A percentile compares a stretch with the other conserved stretches of the same genome.
phyloP scores from a whole-genome alignment of 1,140 invertebrate species.

The Cotesia chilonis region DNA sequence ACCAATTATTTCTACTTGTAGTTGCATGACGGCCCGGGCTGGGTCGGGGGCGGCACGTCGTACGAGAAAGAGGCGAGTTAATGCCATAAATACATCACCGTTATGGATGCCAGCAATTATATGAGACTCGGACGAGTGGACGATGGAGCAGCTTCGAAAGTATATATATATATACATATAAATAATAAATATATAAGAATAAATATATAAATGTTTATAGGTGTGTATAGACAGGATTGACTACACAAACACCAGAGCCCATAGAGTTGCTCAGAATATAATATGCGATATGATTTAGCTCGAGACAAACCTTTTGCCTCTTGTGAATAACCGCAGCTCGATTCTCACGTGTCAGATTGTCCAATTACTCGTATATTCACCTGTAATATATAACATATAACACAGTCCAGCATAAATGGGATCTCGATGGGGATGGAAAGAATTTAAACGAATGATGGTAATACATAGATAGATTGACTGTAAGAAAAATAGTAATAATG shows the following conservation, averaged over 20 bases:
- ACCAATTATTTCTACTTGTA: conserved; percentile 67
- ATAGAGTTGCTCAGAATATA: conserved; percentile 41
- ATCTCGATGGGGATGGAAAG: background rate
- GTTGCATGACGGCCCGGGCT: conserved; percentile 57
- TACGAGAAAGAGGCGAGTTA: conserved; percentile 64
- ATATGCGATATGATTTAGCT: conserved; percentile 42
- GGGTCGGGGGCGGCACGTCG: conserved; percentile 42
- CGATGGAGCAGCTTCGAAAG: conserved; percentile 52
- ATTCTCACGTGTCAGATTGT: too few species aligned
- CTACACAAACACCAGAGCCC: too few species aligned
- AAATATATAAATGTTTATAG: conserved; percentile 1
- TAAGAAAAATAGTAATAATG: too few species aligned
- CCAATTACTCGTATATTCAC: too few species aligned
- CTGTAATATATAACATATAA: too few species aligned
- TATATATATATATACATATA: conserved; percentile 47
- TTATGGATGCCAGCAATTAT: conserved; percentile 67
- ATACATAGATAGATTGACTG: too few species aligned
- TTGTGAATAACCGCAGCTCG: too few species aligned
- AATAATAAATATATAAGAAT: conserved; percentile 38
- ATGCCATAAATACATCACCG: conserved; percentile 66
- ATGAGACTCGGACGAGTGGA: conserved; percentile 55
- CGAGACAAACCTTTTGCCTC: conserved; percentile 28
- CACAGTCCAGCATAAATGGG: too few species aligned
- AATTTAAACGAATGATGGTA: background rate
- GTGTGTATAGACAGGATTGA: conserved; percentile 13